Conservation (phyloP, 1,140 invertebrate genomes). For the Meloidogyne chitwoodi region DNA sequence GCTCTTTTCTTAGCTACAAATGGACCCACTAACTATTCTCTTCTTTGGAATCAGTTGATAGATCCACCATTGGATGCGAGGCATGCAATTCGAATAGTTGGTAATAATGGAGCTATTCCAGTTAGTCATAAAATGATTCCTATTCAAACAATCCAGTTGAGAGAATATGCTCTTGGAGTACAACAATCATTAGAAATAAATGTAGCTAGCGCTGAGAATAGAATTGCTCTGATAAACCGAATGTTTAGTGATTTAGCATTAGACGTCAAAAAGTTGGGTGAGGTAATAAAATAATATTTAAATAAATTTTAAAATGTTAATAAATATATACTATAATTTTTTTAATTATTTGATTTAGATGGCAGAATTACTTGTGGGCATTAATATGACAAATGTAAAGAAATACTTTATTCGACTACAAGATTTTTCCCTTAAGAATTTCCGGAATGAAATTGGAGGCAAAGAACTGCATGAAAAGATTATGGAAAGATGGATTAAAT, state of each 20-base stretch:
- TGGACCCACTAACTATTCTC: constrained; percentile 2
- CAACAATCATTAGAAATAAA: not conserved
- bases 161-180: not conserved
- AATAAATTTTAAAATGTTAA: not conserved
- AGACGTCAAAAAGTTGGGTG: not conserved
- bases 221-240: not conserved
- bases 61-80: constrained; percentile 14
- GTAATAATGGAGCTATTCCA: not conserved
- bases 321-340: not conserved
- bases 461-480: not conserved
- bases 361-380: not conserved
- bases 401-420: not conserved
- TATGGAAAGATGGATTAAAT: not conserved
- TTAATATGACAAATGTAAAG: not conserved
- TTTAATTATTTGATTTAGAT: not conserved
- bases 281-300: not conserved
- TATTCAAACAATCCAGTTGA: not conserved
- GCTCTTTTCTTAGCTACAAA: constrained; percentile 18
- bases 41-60: not conserved
- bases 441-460: not conserved
- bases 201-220: not conserved
- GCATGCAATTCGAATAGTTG: constrained; percentile 2
- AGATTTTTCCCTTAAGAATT: not conserved
- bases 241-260: not conserved
- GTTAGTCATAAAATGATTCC: not conserved